Percentiles rank a stretch among this genome's conserved stretches.
phyloP scores from a whole-genome alignment of 2,888 invertebrate genomes.

The Polyommatus icarus region DNA sequence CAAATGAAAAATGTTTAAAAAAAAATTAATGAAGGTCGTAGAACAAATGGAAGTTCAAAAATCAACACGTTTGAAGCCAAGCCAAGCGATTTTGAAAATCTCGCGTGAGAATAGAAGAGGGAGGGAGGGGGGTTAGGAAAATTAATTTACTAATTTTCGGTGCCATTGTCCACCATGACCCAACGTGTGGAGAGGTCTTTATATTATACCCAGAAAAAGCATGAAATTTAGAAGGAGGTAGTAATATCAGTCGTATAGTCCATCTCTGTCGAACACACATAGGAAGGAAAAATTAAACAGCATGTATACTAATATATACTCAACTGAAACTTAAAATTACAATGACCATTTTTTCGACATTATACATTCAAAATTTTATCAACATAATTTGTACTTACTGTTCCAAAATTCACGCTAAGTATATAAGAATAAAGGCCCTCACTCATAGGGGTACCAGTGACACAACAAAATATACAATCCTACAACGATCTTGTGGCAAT shows the following conservation, averaged over 20 bases:
- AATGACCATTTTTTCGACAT: too few species aligned
- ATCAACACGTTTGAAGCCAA: too few species aligned
- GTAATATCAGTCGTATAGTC: not conserved
- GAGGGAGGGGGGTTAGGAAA: too few species aligned
- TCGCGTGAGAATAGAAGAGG: too few species aligned
- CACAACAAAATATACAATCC: not conserved
- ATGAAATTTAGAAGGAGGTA: not conserved
- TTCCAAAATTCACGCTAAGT: not conserved
- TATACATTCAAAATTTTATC: too few species aligned
- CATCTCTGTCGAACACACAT: not conserved
- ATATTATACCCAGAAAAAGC: not conserved
- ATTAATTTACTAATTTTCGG: too few species aligned
- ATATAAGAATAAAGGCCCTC: not conserved
- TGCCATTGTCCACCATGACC: not conserved
- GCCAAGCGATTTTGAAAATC: too few species aligned
- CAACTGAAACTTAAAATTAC: not conserved
- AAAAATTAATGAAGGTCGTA: too few species aligned
- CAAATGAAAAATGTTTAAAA: too few species aligned
- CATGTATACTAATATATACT: too few species aligned
- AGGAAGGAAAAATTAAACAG: not conserved
- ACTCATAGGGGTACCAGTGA: conserved; percentile 2
- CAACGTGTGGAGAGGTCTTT: not conserved
- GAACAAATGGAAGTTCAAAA: too few species aligned
- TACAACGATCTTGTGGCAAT: not conserved
- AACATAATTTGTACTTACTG: not conserved